Evolutionary conservation across 2,888 invertebrate species (phyloP), one percentile per base, ranked within the genome.

Genomic region (Serripes groenlandicus): DNA sequence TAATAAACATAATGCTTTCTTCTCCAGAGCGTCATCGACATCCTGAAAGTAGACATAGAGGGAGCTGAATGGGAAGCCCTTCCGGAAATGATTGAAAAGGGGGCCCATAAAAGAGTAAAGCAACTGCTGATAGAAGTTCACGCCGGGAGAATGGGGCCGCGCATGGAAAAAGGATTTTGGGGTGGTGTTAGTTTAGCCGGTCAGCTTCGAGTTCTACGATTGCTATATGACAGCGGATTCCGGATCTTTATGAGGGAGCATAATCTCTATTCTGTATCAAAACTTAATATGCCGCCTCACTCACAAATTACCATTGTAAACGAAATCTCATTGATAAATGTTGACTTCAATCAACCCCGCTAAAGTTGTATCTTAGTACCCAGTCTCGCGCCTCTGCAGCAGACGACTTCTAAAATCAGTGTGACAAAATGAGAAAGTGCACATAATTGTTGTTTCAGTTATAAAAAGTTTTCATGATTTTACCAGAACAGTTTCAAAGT

Each of bases 31-130:
- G 30, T 56, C 7, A 73, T 78, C 4, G 78, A 78, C 37, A 78
- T 72, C 30, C 72, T 78, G 7, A 78, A 78, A 56, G 37, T 78
- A 15, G 78, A 78, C 42, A 66, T 72, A 37, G 72, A 78, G 54
- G 66, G 78, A 3, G 66, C 54, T 32, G 78, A 78, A 35, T 78
- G 78, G 78, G 30, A 56, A 5, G 72, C 68, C 1, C 3, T 78
- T 18, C 68, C 72, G 26, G 35, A 62, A 21, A 35, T 72, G n/a
- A 35, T 78, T 2, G n/a, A 26, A n/a, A 26, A 66, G 5, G 72
- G 72, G n/a, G 34, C 37, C 35, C 42, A 54, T 11, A 62, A 56
- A n/a, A 34, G 52, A 5, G 72, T 72, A 15, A 72, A 66, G 30
- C 78, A 78, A 42, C 35, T 78, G 3, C 32, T 30, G 21, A 66